Evolutionary conservation across 1,140 invertebrate species (phyloP).

Genomic region (Drosophila setifemur): DNA sequence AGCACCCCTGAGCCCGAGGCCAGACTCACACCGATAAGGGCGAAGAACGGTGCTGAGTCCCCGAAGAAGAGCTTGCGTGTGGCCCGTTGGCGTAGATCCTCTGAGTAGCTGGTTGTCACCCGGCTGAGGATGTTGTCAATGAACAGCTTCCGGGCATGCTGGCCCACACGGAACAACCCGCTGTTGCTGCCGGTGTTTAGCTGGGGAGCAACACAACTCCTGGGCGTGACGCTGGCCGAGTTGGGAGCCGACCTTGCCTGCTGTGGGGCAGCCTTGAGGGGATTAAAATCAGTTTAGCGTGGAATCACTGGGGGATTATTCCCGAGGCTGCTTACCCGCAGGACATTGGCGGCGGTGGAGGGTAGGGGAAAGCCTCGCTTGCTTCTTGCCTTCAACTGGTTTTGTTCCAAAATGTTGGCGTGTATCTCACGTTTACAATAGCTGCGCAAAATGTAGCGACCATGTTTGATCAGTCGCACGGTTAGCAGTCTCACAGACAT

Average conservation of each 20-base stretch:
- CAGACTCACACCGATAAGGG: conserved; percentile 89
- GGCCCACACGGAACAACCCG: conserved; percentile 84
- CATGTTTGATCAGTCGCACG: conserved; percentile 84
- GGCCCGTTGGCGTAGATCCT: conserved; percentile 85
- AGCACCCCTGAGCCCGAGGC: conserved; percentile 89
- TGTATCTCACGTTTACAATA: conserved; percentile 83
- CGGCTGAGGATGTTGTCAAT: conserved; percentile 88
- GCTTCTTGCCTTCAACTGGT: conserved; percentile 76
- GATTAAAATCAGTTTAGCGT: neutral
- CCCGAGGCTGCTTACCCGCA: conserved; percentile 47
- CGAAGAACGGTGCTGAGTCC: conserved; percentile 89
- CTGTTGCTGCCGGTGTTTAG: conserved; percentile 47
- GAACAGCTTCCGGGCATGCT: conserved; percentile 86
- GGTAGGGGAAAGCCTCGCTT: conserved; percentile 66
- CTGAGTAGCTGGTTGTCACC: conserved; percentile 86
- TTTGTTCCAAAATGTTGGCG: conserved; percentile 84
- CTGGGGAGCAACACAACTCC: too few species aligned
- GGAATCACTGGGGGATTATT: too few species aligned
- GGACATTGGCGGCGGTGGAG: conserved; percentile 54
- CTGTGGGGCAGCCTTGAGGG: conserved; percentile 20
- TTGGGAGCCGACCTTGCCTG: conserved; percentile 20
- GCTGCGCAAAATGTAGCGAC: conserved; percentile 83
- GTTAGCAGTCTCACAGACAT: conserved; percentile 84
- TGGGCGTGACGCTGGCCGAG: conserved; percentile 25
- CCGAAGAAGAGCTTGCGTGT: conserved; percentile 86